A percentile compares a stretch with the other conserved stretches of the same genome.
These are phyloP conservation scores for Hedychridium roseum DNA, from an alignment of 2,888 invertebrate species.

Conservation along the genomic window DNA sequence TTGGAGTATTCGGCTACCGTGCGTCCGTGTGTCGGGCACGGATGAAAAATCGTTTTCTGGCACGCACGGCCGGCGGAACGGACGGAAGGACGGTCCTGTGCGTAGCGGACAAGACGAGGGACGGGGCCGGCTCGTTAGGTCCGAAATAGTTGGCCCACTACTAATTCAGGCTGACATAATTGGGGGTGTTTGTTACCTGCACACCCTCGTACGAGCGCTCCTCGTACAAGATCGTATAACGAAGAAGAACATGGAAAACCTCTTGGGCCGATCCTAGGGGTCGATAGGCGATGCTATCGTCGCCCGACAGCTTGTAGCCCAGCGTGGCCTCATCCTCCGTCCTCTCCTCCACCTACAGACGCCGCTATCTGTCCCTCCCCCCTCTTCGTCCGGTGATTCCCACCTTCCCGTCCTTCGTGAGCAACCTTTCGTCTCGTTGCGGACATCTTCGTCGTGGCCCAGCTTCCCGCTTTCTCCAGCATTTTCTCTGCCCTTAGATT, in stretches of 20 bases:
- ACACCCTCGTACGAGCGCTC: slow-evolving; percentile 52
- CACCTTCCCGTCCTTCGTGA: slow-evolving; percentile 5
- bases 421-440: background rate
- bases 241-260: slow-evolving; percentile 64
- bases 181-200: slow-evolving; percentile 63
- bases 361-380: slow-evolving; percentile 14
- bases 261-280: slow-evolving; percentile 60
- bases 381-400: slow-evolving; percentile 8
- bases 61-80: slow-evolving; percentile 2
- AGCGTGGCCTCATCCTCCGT: slow-evolving; percentile 41
- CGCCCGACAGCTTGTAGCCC: slow-evolving; percentile 58
- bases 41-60: slow-evolving; percentile 43
- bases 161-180: slow-evolving; percentile 64
- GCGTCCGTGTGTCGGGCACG: slow-evolving; percentile 11
- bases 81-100: background rate
- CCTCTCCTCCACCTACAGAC: slow-evolving; percentile 19
- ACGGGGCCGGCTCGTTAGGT: slow-evolving; percentile 53
- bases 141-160: slow-evolving; percentile 59
- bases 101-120: slow-evolving; percentile 3
- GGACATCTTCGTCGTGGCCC: background rate
- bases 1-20: slow-evolving; percentile 36
- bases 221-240: slow-evolving; percentile 62
- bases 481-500: slow-evolving; percentile 12
- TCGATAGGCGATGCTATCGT: slow-evolving; percentile 62
- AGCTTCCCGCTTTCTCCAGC: slow-evolving; percentile 1